These are phyloP conservation scores for Acleris cristana DNA, from an alignment of 2,888 invertebrate genomes.

Conservation along the genomic window DNA sequence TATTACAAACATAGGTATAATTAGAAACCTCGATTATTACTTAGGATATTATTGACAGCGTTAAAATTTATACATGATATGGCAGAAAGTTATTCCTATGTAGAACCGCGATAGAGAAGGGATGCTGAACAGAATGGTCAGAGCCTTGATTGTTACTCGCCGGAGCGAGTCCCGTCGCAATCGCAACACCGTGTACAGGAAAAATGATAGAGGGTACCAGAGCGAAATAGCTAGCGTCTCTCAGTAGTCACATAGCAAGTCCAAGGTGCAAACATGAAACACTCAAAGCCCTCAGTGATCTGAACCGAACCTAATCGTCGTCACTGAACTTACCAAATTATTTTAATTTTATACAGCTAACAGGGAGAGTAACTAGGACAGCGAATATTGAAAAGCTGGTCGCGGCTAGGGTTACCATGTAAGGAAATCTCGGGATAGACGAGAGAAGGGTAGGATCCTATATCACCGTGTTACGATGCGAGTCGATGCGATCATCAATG, in stretches of 20 bases:
- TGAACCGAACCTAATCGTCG: constrained; percentile 63
- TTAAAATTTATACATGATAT: constrained; percentile 8
- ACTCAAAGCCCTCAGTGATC: constrained; percentile 84
- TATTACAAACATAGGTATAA: constrained; percentile 34
- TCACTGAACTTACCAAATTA: constrained; percentile 77
- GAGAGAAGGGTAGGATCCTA: constrained; percentile 26
- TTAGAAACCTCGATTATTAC: constrained; percentile 10
- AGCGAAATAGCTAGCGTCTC: constrained; percentile 82
- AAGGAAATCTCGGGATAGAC: constrained; percentile 22
- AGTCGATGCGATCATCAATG: constrained; percentile 23
- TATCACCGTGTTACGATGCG: constrained; percentile 38
- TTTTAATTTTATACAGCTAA: constrained; percentile 55
- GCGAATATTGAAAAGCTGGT: constrained; percentile 60
- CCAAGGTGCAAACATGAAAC: constrained; percentile 85
- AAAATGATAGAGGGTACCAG: constrained; percentile 82
- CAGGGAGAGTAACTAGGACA: constrained; percentile 66
- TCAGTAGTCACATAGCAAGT: constrained; percentile 83
- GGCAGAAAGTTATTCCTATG: constrained; percentile 31
- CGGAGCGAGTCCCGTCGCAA: constrained; percentile 78
- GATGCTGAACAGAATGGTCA: constrained; percentile 28
- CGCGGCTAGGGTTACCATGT: constrained; percentile 37
- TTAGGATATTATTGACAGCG: background rate
- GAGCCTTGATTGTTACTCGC: constrained; percentile 48
- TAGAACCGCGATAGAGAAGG: constrained; percentile 31
- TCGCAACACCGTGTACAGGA: constrained; percentile 79